Evolutionary conservation across 2,888 invertebrate genomes (phyloP), one percentile per base, ranked within the genome.

Genomic region (Calameuta filiformis): DNA sequence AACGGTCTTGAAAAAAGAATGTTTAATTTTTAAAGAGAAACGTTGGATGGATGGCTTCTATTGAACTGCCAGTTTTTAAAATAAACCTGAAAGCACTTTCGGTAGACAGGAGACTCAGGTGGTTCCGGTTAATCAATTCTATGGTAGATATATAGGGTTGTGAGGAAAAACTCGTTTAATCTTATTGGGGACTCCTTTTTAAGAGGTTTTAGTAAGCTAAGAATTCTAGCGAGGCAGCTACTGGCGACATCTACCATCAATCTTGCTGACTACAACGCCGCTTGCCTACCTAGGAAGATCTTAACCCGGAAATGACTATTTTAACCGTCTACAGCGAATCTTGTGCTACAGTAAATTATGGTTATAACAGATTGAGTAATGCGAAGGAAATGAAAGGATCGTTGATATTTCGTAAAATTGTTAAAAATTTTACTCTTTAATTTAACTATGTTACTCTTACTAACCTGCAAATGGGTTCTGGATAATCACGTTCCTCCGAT

Each of bases 391-490:
- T 12, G 3, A 35, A 23, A 23, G 2, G 56, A 6, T 56, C 23
- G 23, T 23, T 56, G 2, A 56, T 56, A 56, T 56, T 23, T 56
- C 1, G 56, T 9, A 56, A 56, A 23, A 23, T 23, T 40, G 4
- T 40, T 40, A 15, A 40, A 12, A 37, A 15, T 6, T 4, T 40
- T 40, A 40, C 15, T 40, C 15, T 40, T 15, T 15, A 40, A 40
- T 40, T 40, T 6, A 6, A 6, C 12, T 40, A 40, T 12, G 40
- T 77, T 77, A 35, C 15, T 56, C 12, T 69, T 76, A 85, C 87
- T 86, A 79, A 89, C 91, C 88, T 90, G 86, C 86, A 86, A 87
- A 90, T 90, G 78, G 89, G 90, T 86, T 91, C 89, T 77, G 88
- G 85, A 82, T 89, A 85, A 83, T 89, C 90, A 40, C 85, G 83